Base-by-base conservation (phyloP, 2,888 invertebrate species). In the Apamea anceps region DNA sequence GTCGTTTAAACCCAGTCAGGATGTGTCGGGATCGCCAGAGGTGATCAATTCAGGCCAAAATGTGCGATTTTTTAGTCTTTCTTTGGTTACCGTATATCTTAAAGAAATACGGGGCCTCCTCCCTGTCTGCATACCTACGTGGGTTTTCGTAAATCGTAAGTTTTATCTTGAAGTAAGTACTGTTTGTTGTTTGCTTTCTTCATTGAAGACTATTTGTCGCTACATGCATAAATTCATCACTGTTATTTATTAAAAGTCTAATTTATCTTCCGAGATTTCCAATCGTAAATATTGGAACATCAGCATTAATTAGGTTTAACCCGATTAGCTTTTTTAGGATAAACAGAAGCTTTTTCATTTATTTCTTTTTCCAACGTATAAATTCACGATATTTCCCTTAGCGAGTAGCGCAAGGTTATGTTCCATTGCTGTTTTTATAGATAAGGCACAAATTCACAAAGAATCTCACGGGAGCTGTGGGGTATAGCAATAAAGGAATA, bases 341-440 rank as follows among this genome's bases (percentile, higher is more conserved):
- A 62, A 80, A 72, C 72, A 75, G 0, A 85, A 57, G 25, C 57
- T 54, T 70, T 73, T 85, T 60, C 32, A 75, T 75, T 81, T 70
- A 70, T 75, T 77, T 45, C 13, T 65, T 62, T 62, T 82, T 75
- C 71, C 45, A 82, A 65, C 32, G 28, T 84, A 88, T 77, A 65
- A 75, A 86, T 88, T 82, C 72, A 82, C 37, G 54, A 42, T 77
- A 79, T 79, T 88, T 80, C 68, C 67, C 45, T 80, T 70, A 67
- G 54, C 75, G 60, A 18, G 45, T 28, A 57, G 1, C 80, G 37
- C 72, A 79, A 62, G 60, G 74, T 79, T 81, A 73, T 77, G 68
- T 74, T 76, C 76, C 62, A 60, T 77, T 70, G 74, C 79, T 80
- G 76, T 75, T 80, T 84, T 82, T 80, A 72, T 77, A 86, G 80